These are phyloP conservation scores for Chrosomus eos DNA, from an alignment of 2,797 vertebrate species.

Conservation along the genomic window DNA sequence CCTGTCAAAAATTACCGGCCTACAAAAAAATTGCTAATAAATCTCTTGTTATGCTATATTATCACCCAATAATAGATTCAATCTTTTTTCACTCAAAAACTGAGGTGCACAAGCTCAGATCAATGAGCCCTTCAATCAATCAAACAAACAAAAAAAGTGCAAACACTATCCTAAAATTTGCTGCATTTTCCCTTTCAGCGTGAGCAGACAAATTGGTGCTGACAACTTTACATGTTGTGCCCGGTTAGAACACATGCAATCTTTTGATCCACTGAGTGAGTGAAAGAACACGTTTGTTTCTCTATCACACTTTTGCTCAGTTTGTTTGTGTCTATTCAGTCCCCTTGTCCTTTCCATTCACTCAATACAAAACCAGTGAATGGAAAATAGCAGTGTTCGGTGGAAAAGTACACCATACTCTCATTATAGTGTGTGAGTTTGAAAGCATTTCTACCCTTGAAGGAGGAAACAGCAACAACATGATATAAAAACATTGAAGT, in stretches of 20 bases:
- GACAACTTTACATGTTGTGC: neutral
- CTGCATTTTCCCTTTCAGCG: neutral
- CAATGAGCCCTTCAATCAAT: too few species aligned
- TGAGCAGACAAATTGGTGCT: neutral
- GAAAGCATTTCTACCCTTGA: slow-evolving; percentile 40
- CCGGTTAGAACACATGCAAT: neutral
- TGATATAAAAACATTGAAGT: neutral
- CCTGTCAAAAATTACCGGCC: too few species aligned
- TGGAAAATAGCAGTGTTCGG: slow-evolving; percentile 68
- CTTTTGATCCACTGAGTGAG: neutral
- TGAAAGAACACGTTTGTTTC: neutral
- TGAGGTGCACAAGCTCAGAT: too few species aligned
- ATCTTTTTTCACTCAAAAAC: too few species aligned
- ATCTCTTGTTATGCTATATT: too few species aligned
- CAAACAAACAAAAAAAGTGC: too few species aligned
- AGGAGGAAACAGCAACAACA: slow-evolving; percentile 50
- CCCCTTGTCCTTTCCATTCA: slow-evolving; percentile 48
- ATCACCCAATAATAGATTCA: too few species aligned
- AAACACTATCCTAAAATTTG: neutral
- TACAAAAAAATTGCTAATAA: too few species aligned
- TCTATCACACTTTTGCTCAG: neutral
- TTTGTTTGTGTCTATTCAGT: slow-evolving; percentile 53
- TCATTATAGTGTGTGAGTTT: slow-evolving; percentile 63
- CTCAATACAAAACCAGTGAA: slow-evolving; percentile 70
- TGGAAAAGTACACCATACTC: slow-evolving; percentile 68